A percentile compares a stretch with the other conserved stretches of the same genome.
Conservation (phyloP, 2,113 vertebrate genomes). For the Acanthisitta chloris region DNA sequence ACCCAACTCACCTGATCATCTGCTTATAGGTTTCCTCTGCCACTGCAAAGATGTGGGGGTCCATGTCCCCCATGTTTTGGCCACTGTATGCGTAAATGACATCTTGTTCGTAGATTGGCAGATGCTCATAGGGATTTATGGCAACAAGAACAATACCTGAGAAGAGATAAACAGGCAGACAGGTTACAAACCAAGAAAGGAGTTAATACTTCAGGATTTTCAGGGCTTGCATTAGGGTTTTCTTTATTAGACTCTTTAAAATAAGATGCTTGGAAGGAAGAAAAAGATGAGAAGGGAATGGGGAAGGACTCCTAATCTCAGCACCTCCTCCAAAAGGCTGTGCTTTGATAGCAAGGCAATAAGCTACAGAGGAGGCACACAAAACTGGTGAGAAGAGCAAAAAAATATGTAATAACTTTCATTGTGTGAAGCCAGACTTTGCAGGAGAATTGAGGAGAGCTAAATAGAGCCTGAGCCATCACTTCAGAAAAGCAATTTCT, state of each 20-base stretch:
- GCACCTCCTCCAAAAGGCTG: not conserved
- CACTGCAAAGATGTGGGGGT: conserved; percentile 96
- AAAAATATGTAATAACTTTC: not conserved
- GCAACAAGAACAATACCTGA: conserved; percentile 95
- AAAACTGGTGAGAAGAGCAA: not conserved
- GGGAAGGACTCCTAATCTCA: not conserved
- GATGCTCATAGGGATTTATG: conserved; percentile 93
- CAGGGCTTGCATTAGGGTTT: not conserved
- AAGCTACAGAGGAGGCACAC: not conserved
- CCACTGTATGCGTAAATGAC: conserved; percentile 94
- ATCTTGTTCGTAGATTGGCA: conserved; percentile 96
- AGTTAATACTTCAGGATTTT: not conserved
- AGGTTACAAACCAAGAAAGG: not conserved
- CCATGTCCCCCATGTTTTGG: conserved; percentile 96
- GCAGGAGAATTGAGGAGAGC: not conserved
- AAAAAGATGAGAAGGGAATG: not conserved
- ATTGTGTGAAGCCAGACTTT: not conserved
- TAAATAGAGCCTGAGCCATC: not conserved
- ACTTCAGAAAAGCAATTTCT: not conserved
- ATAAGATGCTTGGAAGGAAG: fast-evolving
- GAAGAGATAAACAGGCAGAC: not conserved
- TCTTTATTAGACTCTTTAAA: not conserved
- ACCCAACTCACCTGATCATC: conserved; percentile 86
- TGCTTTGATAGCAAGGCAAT: not conserved
- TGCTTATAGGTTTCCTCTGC: conserved; percentile 95